phyloP scores from a whole-genome alignment of 1,140 invertebrate genomes.

The Eriocheir sinensis region DNA sequence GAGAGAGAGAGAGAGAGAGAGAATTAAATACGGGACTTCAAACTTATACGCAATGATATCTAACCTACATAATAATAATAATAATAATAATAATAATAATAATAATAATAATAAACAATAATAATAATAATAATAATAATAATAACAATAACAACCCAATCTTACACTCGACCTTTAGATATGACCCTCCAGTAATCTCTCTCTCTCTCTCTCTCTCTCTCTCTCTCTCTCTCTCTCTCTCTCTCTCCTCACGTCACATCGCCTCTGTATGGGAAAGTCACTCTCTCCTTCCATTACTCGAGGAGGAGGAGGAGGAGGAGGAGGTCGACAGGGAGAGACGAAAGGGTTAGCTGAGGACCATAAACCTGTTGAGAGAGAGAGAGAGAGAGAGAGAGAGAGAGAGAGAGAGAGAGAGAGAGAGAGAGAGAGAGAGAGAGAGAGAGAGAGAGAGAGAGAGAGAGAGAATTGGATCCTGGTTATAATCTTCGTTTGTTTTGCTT shows the following conservation, averaged over 20 bases:
- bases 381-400: neutral
- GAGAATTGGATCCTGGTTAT: neutral
- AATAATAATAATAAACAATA: neutral
- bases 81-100: neutral
- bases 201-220: constrained; percentile 29
- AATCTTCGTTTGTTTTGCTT: too few species aligned
- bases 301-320: neutral
- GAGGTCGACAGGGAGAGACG: neutral
- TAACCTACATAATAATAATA: neutral
- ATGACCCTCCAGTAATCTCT: too few species aligned
- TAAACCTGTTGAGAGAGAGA: neutral
- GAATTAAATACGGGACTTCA: too few species aligned
- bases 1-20: constrained; percentile 21
- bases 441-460: neutral
- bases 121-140: constrained; percentile 33
- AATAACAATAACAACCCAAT: too few species aligned
- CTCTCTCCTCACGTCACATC: neutral
- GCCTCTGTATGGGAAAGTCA: too few species aligned
- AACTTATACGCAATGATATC: neutral
- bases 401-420: neutral
- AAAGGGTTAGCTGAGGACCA: neutral
- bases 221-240: constrained; percentile 47
- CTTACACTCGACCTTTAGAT: too few species aligned
- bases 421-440: neutral
- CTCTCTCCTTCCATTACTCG: too few species aligned